Conservation (phyloP, 2,113 vertebrate genomes). For the Leptobrachium ailaonicum region DNA sequence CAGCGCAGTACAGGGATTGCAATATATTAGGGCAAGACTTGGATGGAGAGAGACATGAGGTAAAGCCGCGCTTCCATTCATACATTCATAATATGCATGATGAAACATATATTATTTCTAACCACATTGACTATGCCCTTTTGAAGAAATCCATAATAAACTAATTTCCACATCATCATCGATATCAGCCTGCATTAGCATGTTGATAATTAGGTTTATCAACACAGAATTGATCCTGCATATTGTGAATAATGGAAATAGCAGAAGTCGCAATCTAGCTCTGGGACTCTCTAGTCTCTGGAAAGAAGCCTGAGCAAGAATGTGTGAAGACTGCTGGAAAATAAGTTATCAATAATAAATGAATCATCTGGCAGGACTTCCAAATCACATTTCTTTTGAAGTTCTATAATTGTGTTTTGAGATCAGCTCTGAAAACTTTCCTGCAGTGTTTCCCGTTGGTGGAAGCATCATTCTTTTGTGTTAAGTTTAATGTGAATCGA, state of each 20-base stretch:
- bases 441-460: background rate
- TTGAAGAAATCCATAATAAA: background rate
- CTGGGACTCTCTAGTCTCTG: background rate
- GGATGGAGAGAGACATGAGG: too few relatives aligned
- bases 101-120: too few relatives aligned
- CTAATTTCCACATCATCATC: background rate
- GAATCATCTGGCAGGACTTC: conserved; percentile 24
- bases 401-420: conserved; percentile 22
- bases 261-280: background rate
- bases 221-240: background rate
- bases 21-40: too few relatives aligned
- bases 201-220: background rate
- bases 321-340: conserved; percentile 11
- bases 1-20: too few relatives aligned
- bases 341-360: conserved; percentile 37
- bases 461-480: too few relatives aligned
- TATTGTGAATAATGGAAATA: background rate
- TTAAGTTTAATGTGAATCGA: too few relatives aligned
- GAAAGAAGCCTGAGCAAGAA: background rate
- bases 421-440: background rate
- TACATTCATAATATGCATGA: too few relatives aligned
- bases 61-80: too few relatives aligned
- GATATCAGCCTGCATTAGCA: background rate
- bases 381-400: conserved; percentile 27
- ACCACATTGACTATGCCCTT: too few relatives aligned